Conservation (phyloP, 1,140 invertebrate genomes). For the Heliothis subflexa region DNA sequence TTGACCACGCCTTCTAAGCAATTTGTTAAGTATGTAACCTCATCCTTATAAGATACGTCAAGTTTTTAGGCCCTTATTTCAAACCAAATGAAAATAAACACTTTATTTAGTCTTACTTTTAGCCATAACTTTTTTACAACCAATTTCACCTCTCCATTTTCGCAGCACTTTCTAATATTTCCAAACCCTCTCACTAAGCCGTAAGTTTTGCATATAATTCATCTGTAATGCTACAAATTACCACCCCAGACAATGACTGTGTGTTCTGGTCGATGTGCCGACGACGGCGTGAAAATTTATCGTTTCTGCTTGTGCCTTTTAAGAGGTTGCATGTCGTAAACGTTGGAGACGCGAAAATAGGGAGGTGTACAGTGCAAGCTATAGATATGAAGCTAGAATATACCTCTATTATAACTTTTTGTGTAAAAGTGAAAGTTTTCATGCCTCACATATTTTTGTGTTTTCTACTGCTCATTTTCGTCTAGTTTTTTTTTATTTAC, state of each 20-base stretch:
- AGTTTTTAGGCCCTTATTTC: too few species aligned
- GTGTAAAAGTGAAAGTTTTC: neutral
- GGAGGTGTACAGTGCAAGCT: neutral
- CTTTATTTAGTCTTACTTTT: too few species aligned
- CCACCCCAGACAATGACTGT: constrained; percentile 33
- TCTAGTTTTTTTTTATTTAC: too few species aligned
- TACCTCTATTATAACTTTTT: too few species aligned
- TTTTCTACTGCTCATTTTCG: too few species aligned
- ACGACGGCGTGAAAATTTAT: constrained; percentile 57
- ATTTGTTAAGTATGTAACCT: too few species aligned
- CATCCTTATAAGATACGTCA: too few species aligned
- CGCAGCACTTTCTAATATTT: neutral
- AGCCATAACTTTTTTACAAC: too few species aligned
- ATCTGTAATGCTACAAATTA: constrained; percentile 30
- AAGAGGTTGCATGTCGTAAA: constrained; percentile 57
- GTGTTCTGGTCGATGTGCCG: constrained; percentile 29
- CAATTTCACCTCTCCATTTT: neutral
- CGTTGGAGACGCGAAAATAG: constrained; percentile 44
- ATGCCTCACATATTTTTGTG: too few species aligned
- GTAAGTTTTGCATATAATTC: constrained; percentile 29
- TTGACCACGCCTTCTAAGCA: too few species aligned
- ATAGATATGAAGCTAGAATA: neutral
- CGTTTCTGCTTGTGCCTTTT: constrained; percentile 50
- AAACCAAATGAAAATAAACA: too few species aligned
- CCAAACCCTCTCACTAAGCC: constrained; percentile 6